Evolutionary conservation across 2,113 vertebrate genomes (phyloP).

Genomic region (Ceuthmochares aereus): DNA sequence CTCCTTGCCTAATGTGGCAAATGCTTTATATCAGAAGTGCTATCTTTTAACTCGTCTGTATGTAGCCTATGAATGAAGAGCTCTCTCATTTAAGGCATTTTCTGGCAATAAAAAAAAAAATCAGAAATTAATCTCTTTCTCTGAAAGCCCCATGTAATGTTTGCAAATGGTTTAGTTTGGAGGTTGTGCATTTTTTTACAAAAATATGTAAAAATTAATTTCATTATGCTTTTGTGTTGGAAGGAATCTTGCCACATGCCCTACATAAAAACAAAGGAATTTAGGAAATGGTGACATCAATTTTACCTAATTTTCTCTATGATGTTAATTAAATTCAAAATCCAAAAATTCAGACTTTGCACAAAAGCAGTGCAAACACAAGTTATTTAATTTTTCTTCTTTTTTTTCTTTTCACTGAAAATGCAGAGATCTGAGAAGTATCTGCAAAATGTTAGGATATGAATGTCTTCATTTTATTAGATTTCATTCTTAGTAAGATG

Average conservation of each 20-base stretch:
- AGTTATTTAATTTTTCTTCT: background rate
- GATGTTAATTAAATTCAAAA: background rate
- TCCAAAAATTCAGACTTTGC: background rate
- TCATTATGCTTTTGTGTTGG: background rate
- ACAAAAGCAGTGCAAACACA: background rate
- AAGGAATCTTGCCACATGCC: background rate
- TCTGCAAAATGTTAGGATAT: background rate
- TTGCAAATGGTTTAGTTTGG: background rate
- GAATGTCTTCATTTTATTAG: background rate
- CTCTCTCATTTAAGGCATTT: background rate
- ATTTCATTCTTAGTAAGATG: background rate
- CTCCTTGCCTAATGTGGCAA: background rate
- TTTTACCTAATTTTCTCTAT: background rate
- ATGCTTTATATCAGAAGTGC: background rate
- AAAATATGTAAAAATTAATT: background rate
- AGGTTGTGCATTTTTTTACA: background rate
- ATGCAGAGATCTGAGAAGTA: background rate
- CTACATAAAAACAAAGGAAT: constrained; percentile 2
- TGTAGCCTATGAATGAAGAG: background rate
- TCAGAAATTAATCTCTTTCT: background rate
- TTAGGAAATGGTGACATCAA: background rate
- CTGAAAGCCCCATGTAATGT: background rate
- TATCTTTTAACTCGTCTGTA: background rate
- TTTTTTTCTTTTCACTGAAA: background rate
- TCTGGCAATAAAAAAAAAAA: background rate